Evolutionary conservation across 2,113 vertebrate genomes (phyloP).

Genomic region (Aphelocoma coerulescens): DNA sequence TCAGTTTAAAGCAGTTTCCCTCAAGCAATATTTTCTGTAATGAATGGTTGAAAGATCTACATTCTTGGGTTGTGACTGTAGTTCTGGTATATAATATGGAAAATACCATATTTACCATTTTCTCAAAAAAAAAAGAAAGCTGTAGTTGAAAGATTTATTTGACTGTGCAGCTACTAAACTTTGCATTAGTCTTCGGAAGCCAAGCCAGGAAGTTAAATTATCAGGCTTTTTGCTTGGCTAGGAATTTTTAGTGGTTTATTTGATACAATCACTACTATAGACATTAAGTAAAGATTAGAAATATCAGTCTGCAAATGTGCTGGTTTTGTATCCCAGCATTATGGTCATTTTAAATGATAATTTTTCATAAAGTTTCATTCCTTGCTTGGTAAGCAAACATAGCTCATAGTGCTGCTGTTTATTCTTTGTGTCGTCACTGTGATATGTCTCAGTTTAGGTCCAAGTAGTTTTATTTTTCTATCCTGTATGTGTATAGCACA

Average conservation of each 20-base stretch:
- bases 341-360: not conserved
- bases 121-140: not conserved
- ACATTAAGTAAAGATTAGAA: conserved; percentile 44
- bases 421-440: not conserved
- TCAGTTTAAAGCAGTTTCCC: conserved; percentile 72
- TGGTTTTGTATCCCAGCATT: conserved; percentile 3
- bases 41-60: conserved; percentile 64
- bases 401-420: not conserved
- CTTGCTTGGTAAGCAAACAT: conserved; percentile 18
- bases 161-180: conserved; percentile 28
- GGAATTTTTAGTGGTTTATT: conserved; percentile 44
- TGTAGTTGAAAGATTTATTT: conserved; percentile 51
- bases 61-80: conserved; percentile 59
- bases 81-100: conserved; percentile 45
- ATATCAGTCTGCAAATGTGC: not conserved
- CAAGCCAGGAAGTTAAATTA: conserved; percentile 46
- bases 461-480: conserved; percentile 23
- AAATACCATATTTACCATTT: conserved; percentile 42
- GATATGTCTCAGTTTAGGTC: not conserved
- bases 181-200: conserved; percentile 43
- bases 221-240: conserved; percentile 44
- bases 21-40: conserved; percentile 60
- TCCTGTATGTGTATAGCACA: not conserved
- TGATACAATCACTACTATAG: not conserved
- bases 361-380: conserved; percentile 17